A percentile compares a stretch with the other conserved stretches of the same genome.
phyloP scores from a whole-genome alignment of 2,113 vertebrate genomes.

The Dromiciops gliroides region DNA sequence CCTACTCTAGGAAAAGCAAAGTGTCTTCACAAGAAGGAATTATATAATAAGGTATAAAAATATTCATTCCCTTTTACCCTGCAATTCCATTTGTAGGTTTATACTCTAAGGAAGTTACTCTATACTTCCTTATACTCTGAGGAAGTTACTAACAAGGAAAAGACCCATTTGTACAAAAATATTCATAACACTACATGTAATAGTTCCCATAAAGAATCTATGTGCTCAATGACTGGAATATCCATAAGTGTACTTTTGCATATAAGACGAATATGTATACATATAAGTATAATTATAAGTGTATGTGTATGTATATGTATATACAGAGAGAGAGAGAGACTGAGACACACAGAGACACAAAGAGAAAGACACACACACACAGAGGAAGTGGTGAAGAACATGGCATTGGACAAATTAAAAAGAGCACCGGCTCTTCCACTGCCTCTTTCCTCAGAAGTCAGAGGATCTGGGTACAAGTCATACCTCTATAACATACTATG shows the following conservation, averaged over 20 bases:
- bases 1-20: neutral
- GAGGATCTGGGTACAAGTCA: neutral
- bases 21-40: neutral
- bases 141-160: neutral
- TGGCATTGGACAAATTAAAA: neutral
- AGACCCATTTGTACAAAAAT: neutral
- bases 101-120: neutral
- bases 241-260: neutral
- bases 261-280: too few species aligned
- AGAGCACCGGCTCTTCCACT: neutral
- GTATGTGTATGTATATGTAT: too few species aligned
- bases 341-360: too few species aligned
- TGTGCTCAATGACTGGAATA: neutral
- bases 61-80: neutral
- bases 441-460: neutral
- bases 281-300: too few species aligned
- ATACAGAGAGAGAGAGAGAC: too few species aligned
- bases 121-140: neutral
- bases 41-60: neutral
- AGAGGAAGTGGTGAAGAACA: neutral
- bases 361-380: neutral
- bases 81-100: neutral
- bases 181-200: neutral
- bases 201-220: neutral
- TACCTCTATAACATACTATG: neutral